Evolutionary conservation across 2,113 vertebrate species (phyloP).

Genomic region (Grus americana): DNA sequence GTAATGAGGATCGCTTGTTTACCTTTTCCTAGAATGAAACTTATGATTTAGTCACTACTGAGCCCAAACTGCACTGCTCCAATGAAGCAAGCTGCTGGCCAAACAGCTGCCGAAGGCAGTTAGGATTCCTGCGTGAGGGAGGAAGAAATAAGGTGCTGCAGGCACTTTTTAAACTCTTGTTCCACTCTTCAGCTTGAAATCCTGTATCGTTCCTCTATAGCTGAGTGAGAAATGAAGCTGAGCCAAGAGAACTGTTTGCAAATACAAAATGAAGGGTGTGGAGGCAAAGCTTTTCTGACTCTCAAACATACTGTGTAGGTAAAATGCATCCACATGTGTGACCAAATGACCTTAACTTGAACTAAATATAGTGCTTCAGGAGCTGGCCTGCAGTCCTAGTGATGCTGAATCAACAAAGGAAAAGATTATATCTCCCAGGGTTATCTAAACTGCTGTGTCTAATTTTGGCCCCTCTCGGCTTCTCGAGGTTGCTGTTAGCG

Average conservation of each 20-base stretch:
- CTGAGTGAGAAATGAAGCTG: background rate
- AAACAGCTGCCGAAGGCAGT: background rate
- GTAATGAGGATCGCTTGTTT: background rate
- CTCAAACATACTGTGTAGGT: background rate
- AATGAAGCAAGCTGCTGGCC: background rate
- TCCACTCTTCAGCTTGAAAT: background rate
- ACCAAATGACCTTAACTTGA: background rate
- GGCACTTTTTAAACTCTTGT: background rate
- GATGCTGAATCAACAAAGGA: background rate
- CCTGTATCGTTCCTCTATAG: background rate
- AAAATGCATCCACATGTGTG: background rate
- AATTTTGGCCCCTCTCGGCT: background rate
- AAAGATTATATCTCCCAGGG: background rate
- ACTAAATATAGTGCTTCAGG: background rate
- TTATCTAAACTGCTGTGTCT: background rate
- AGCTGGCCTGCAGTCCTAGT: background rate
- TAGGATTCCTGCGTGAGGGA: background rate
- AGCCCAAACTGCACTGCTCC: background rate
- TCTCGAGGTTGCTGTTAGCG: background rate
- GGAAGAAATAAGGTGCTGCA: background rate
- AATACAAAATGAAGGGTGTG: background rate
- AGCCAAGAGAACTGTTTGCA: background rate
- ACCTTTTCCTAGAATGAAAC: background rate
- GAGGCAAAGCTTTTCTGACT: background rate
- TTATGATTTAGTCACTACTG: background rate